Evolutionary conservation across 2,113 vertebrate genomes (phyloP), one percentile per base, ranked within the genome.

Genomic region (Gallinago paraguaiae): DNA sequence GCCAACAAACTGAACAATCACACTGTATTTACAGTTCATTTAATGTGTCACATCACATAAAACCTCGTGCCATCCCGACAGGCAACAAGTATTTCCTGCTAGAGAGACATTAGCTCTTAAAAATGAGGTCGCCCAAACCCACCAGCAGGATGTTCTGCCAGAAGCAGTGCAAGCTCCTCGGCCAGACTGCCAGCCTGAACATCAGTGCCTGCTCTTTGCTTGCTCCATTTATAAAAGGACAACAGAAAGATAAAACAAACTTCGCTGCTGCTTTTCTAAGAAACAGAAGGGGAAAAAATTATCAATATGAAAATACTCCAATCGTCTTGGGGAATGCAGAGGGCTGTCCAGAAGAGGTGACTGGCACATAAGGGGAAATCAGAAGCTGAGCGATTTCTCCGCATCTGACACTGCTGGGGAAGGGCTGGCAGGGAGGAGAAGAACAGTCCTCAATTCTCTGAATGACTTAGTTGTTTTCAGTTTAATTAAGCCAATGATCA

Each of bases 21-120:
- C 69, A 37, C 83, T 80, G 56, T 84, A 92, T 96, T 96, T 96
- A 79, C 86, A 91, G 88, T 90, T 96, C 88, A 91, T 88, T 92
- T 88, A 35, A 83, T 37, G 31, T 68, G 92, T 92, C 88, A 72
- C 92, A 95, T 91, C 86, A 85, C 70, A 91, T 95, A 91, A 95
- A 83, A 72, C 50, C 37, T 74, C 41, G 10, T 41, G 64, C 39
- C 70, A 84, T 65, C 72, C 57, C 0, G 0, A 92, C 23, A 95
- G 39, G 13, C 77, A 91, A 70, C 69, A 87, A 92, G 22, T 91
- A 93, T 59, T 93, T 91, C 91, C 92, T 85, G 83, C 45, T 68
- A 56, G 41, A 94, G 56, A 82, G 56, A 86, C 71, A 60, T 80
- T 39, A 93, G 78, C 63, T 86, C 82, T 91, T 91, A 68, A 88